phyloP scores from a whole-genome alignment of 2,797 vertebrate species.

The Babyrousa celebensis region DNA sequence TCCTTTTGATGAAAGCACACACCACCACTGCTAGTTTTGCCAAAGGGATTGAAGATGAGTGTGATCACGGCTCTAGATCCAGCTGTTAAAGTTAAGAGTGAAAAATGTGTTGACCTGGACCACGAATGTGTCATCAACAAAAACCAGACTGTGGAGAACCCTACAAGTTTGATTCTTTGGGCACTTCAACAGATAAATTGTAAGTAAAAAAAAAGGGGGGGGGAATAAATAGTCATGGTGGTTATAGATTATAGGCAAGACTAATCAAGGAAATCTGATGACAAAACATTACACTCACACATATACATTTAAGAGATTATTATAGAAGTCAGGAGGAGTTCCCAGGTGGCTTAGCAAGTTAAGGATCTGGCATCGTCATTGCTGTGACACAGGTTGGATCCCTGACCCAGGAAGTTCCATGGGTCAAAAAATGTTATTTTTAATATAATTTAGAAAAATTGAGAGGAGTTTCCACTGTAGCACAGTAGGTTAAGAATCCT shows the following conservation, averaged over 20 bases:
- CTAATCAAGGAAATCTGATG: neutral
- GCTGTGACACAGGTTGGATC: too few relatives aligned
- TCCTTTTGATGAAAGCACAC: neutral
- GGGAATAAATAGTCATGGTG: neutral
- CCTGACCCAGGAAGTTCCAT: too few relatives aligned
- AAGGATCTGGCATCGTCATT: too few relatives aligned
- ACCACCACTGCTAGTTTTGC: neutral
- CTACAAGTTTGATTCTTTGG: neutral
- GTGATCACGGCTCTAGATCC: neutral
- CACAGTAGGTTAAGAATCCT: too few relatives aligned
- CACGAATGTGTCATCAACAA: neutral
- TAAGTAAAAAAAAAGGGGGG: slow-evolving; percentile 16
- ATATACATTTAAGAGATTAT: neutral
- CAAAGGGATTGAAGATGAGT: neutral
- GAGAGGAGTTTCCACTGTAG: too few relatives aligned
- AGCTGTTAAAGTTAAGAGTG: neutral
- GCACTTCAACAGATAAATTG: neutral
- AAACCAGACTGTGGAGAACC: neutral
- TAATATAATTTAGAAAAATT: too few relatives aligned
- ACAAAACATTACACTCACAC: neutral
- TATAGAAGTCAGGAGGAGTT: neutral
- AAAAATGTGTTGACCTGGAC: neutral
- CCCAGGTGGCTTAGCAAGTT: too few relatives aligned
- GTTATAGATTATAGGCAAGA: neutral
- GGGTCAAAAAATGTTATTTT: too few relatives aligned